A percentile compares a stretch with the other conserved stretches of the same genome.
phyloP scores from a whole-genome alignment of 1,140 invertebrate genomes.

The Eriocheir sinensis region DNA sequence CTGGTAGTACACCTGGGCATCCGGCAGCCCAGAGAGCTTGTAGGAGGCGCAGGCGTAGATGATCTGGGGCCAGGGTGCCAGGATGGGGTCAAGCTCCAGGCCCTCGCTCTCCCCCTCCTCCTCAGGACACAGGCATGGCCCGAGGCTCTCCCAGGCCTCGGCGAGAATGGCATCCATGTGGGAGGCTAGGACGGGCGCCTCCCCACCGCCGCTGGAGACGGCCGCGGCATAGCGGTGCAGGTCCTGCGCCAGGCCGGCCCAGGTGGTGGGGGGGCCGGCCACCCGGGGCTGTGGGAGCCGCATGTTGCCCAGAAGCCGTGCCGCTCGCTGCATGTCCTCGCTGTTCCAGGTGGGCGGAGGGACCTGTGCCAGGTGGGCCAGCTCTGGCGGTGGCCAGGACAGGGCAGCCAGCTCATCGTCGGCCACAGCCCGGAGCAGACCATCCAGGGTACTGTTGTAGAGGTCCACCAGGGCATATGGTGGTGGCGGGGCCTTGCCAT shows the following conservation, averaged over 20 bases:
- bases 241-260: neutral
- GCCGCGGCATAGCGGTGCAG: slow-evolving; percentile 46
- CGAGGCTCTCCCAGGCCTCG: neutral
- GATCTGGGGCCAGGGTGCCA: slow-evolving; percentile 62
- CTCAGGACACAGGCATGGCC: neutral
- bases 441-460: slow-evolving; percentile 56
- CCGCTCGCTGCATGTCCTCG: neutral
- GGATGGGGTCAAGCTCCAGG: slow-evolving; percentile 51
- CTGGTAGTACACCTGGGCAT: slow-evolving; percentile 52
- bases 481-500: slow-evolving; percentile 57
- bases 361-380: slow-evolving; percentile 47
- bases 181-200: slow-evolving; percentile 45
- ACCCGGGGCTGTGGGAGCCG: slow-evolving; percentile 38
- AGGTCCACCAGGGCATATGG: slow-evolving; percentile 55
- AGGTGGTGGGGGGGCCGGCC: slow-evolving; percentile 2
- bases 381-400: slow-evolving; percentile 67
- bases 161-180: slow-evolving; percentile 51
- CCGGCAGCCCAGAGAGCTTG: slow-evolving; percentile 33
- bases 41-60: slow-evolving; percentile 59
- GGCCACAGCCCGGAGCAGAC: neutral
- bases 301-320: neutral
- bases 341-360: slow-evolving; percentile 66
- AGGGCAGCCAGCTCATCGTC: slow-evolving; percentile 29
- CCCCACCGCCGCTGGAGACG: neutral
- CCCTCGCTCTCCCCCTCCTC: neutral